Evolutionary conservation across 1,140 invertebrate species (phyloP).

Genomic region (Lysiphlebus fabarum): DNA sequence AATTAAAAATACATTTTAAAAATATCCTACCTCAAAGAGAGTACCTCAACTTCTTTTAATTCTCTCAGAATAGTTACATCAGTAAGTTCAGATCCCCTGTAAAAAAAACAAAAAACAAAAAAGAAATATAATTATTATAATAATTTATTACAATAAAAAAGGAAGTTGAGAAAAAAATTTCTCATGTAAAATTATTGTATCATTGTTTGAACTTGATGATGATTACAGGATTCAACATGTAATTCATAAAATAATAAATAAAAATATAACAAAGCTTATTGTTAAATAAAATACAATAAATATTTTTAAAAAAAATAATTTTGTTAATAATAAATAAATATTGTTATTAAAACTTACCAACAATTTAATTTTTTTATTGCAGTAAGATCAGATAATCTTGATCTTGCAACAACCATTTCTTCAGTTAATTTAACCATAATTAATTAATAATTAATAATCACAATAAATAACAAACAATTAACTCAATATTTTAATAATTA

Average conservation of each 20-base stretch:
- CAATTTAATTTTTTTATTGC: constrained; percentile 85
- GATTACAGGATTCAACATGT: no score
- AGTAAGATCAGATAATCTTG: constrained; percentile 79
- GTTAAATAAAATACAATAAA: neutral
- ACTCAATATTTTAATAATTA: neutral
- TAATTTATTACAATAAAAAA: no score
- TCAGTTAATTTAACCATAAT: constrained; percentile 78
- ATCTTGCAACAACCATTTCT: constrained; percentile 85
- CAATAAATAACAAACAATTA: constrained; percentile 1
- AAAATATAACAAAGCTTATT: no score
- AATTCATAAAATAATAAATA: no score
- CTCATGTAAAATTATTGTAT: no score
- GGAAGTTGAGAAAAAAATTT: no score
- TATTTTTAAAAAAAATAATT: constrained; percentile 15
- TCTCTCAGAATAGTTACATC: constrained; percentile 73
- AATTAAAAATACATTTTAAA: neutral
- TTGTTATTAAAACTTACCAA: constrained; percentile 65
- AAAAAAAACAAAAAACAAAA: constrained; percentile 37
- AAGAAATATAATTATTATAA: neutral
- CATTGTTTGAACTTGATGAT: no score
- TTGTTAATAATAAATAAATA: neutral
- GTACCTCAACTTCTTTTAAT: constrained; percentile 76
- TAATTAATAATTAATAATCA: constrained; percentile 11
- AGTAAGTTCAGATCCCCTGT: constrained; percentile 76
- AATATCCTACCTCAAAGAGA: constrained; percentile 70